Conservation (phyloP, 2,888 invertebrate genomes). For the Brachyptera putata region DNA sequence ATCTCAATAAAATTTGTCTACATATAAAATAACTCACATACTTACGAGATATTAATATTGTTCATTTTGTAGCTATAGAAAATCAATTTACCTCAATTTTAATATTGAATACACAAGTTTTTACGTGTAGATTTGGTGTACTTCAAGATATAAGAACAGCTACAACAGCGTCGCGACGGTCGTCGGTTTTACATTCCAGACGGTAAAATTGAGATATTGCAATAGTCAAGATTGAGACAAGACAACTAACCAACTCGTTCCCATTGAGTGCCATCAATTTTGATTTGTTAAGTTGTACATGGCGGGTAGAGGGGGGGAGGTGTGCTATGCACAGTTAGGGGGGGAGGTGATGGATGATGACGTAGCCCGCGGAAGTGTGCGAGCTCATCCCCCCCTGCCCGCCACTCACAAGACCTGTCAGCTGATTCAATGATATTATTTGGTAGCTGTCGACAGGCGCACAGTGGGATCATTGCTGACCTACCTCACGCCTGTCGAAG, state of each 20-base stretch:
- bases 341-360: constrained; percentile 20
- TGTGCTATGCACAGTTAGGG: constrained; percentile 15
- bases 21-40: no score
- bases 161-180: not conserved
- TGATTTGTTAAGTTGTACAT: constrained; percentile 25
- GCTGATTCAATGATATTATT: constrained; percentile 29
- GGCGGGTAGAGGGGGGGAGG: constrained; percentile 6
- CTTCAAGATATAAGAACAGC: not conserved
- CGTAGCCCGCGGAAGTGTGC: constrained; percentile 17
- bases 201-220: no score
- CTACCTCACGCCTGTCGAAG: not conserved
- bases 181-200: no score
- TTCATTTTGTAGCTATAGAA: no score
- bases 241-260: constrained; percentile 22
- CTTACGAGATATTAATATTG: no score
- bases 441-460: constrained; percentile 29
- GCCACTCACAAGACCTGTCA: constrained; percentile 23
- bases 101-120: no score
- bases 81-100: no score
- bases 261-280: constrained; percentile 25
- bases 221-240: constrained; percentile 5
- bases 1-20: no score
- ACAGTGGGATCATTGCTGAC: constrained; percentile 15
- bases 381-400: constrained; percentile 17
- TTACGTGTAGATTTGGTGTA: no score